These are phyloP conservation scores for Loriculus beryllinus DNA, from an alignment of 2,797 vertebrate species.

Conservation along the genomic window DNA sequence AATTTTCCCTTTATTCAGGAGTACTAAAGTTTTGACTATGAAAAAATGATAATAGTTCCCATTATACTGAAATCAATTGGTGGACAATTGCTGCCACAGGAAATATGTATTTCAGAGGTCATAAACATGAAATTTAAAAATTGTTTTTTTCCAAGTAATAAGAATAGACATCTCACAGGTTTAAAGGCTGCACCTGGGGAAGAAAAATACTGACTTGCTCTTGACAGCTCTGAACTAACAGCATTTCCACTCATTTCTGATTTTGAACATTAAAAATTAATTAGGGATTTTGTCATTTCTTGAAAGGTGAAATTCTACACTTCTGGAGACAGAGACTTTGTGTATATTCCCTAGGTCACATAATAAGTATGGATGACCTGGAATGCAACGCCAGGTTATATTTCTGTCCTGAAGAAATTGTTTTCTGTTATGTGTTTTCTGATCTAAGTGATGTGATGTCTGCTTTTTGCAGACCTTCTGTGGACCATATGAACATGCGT, in stretches of 20 bases:
- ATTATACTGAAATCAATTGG: neutral
- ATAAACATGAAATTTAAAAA: neutral
- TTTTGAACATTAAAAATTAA: neutral
- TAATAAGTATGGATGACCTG: neutral
- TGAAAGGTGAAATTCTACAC: neutral
- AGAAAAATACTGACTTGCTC: neutral
- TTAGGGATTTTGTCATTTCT: neutral
- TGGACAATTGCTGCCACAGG: neutral
- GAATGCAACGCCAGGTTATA: neutral
- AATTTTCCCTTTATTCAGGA: neutral
- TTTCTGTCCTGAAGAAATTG: neutral
- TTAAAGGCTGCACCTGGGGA: neutral
- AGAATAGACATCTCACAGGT: neutral
- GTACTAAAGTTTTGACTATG: neutral
- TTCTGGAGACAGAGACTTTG: neutral
- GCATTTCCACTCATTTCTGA: neutral
- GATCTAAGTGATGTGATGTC: neutral
- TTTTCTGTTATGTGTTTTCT: neutral
- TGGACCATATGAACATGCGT: neutral
- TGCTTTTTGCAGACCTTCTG: neutral
- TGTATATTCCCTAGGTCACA: neutral
- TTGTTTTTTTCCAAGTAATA: neutral
- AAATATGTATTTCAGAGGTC: neutral
- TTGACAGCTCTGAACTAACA: neutral
- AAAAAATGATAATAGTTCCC: neutral